A percentile compares a stretch with the other conserved stretches of the same genome.
Conservation (phyloP, 2,888 invertebrate genomes). For the Cryptocheilus praepositus region DNA sequence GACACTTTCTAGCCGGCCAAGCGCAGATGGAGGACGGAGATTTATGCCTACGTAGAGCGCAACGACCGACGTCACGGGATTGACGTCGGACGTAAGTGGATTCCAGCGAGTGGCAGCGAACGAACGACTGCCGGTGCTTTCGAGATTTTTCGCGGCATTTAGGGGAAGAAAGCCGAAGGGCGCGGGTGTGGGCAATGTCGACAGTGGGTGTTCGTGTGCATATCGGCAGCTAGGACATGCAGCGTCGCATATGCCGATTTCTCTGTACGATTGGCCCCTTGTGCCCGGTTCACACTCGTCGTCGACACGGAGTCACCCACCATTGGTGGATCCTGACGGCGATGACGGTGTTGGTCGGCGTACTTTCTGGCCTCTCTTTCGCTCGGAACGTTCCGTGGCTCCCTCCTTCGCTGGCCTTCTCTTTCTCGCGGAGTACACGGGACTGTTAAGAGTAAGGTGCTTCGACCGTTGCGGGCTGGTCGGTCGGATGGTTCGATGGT, state of each 20-base stretch:
- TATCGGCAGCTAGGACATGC: conserved; percentile 15
- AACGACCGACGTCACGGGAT: conserved; percentile 34
- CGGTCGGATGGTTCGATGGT: conserved; percentile 58
- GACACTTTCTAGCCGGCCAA: conserved; percentile 29
- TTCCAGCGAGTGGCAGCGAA: conserved; percentile 43
- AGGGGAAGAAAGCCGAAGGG: too few species aligned
- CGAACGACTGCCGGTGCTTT: conserved; percentile 11
- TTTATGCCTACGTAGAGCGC: conserved; percentile 33
- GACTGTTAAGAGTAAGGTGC: conserved; percentile 61
- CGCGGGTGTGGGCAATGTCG: too few species aligned
- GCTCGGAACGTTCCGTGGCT: not conserved
- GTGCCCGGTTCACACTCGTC: conserved; percentile 42
- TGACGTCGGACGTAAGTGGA: conserved; percentile 40
- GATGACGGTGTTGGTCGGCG: conserved; percentile 28
- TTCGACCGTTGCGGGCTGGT: conserved; percentile 51
- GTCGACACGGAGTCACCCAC: conserved; percentile 37
- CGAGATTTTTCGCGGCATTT: too few species aligned
- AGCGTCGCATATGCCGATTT: conserved; percentile 46
- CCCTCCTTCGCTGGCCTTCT: conserved; percentile 20
- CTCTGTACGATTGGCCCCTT: conserved; percentile 47
- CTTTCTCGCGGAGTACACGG: conserved; percentile 25
- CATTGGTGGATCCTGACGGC: conserved; percentile 30
- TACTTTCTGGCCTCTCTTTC: conserved; percentile 8
- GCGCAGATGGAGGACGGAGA: conserved; percentile 24
- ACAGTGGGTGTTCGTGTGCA: not conserved